Evolutionary conservation across 2,797 vertebrate species (phyloP).

Genomic region (Chelmon rostratus): DNA sequence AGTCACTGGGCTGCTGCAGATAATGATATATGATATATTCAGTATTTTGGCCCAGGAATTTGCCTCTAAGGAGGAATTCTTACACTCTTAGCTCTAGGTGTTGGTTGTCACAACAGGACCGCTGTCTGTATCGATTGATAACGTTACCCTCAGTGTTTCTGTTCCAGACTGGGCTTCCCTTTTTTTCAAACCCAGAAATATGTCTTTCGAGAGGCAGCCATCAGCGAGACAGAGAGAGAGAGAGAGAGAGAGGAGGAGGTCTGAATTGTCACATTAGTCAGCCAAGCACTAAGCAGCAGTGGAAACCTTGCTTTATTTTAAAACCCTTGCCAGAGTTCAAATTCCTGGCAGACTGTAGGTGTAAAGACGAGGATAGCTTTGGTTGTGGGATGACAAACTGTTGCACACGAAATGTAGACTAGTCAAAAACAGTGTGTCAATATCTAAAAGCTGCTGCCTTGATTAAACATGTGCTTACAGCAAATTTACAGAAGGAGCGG

Average conservation of each 20-base stretch:
- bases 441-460: constrained; percentile 38
- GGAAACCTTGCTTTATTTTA: constrained; percentile 32
- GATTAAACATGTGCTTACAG: constrained; percentile 52
- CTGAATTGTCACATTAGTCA: constrained; percentile 43
- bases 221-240: constrained; percentile 25
- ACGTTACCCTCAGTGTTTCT: constrained; percentile 54
- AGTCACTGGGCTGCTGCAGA: constrained; percentile 10
- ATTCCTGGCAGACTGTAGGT: constrained; percentile 59
- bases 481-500: constrained; percentile 31
- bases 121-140: constrained; percentile 45
- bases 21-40: constrained; percentile 10
- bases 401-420: constrained; percentile 24
- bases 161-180: constrained; percentile 46
- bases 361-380: constrained; percentile 36
- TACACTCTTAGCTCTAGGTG: constrained; percentile 25
- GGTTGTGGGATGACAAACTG: constrained; percentile 24
- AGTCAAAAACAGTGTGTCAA: constrained; percentile 38
- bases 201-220: constrained; percentile 35
- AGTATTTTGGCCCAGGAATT: constrained; percentile 18
- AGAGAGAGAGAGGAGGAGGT: constrained; percentile 43
- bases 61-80: constrained; percentile 6
- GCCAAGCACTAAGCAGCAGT: constrained; percentile 39
- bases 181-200: constrained; percentile 41
- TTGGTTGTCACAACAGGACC: constrained; percentile 42
- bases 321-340: constrained; percentile 42